Base-by-base conservation (phyloP, 2,797 vertebrate species). In the Xerus rutilus region DNA sequence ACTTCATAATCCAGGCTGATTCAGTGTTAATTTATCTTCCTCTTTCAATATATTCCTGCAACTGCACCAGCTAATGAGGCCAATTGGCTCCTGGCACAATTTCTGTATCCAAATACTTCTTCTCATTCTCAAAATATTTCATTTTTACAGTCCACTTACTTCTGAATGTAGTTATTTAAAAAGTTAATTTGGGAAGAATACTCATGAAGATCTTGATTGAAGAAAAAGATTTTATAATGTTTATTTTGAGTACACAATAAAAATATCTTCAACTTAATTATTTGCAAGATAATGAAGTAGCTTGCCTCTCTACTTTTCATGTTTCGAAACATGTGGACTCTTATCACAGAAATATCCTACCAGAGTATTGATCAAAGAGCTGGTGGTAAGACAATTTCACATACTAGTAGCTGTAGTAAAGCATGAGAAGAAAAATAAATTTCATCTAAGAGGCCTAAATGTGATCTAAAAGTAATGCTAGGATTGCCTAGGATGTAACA, bases 21-120 rank as follows among this genome's bases (percentile, higher is more conserved):
- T 73, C 87, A 78, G 49, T 86, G 85, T 62, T 77, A 86, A 45
- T 94, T 93, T 93, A 45, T 59, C 47, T 52, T 83, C 21, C 32
- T 13, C 2, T 73, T 54, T 78, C 15, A 62, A 47, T 20, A 25
- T 79, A 54, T 12, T 23, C 52, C 59, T 54, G 15, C 32, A 89
- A 30, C 1, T 17, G n/a, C 6, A 17, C 57, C 85, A 18, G 88
- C 9, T 47, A 73, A 81, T 64, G 49, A 81, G 11, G 32, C 35
- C 43, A 64, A 3, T 9, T 76, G 52, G 7, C 28, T 70, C 5
- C 52, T 86, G 57, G 23, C 74, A 62, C 13, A 89, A 67, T 85
- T 79, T 84, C 49, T 74, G 13, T 9, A 79, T 35, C n/a, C 43
- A 35, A 28, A 35, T 54, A 62, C 13, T 69, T 74, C 49, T 17